Evolutionary conservation across 92 coral and sea anemone species (phyloP), one percentile per base, ranked within the genome.

Genomic region (Parazoanthus swiftii): DNA sequence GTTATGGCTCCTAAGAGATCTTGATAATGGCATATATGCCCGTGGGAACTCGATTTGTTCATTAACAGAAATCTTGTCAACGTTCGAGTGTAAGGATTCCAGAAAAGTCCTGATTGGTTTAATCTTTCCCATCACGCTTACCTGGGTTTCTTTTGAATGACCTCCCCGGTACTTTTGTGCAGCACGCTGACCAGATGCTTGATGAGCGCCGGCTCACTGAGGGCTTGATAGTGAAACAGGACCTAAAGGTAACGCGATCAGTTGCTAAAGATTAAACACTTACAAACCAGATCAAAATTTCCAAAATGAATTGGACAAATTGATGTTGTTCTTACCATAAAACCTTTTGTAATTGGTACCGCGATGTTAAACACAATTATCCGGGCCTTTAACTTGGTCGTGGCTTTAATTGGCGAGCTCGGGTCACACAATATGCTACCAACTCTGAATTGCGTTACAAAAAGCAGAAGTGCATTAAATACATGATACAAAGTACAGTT

Each of bases 361-460:
- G 90, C 94, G 86, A 97, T 92, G 91, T 92, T 93, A 87, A 97
- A 97, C 67, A 97, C 97, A 56, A 97, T 91, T 39, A 97, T 92
- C 10, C 99, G 94, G 5, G 98, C 99, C 76, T 90, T 91, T 71
- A 97, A 71, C 86, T 92, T 92, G 72, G 94, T 92, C 14, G 96
- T 90, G 81, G 92, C 89, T 92, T 89, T 89, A 89, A 93, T 84
- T 29, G 97, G 98, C 10, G 91, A 92, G 66, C 92, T 58, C 43
- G 99, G 96, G 56, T 92, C 92, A 70, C 99, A 97, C n/a, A 97
- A 82, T 59, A 97, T 93, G 91, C 95, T 95, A 4, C 99, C 99
- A 65, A 95, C 98, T 15, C 99, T 97, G 86, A 38, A 75, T 58
- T 36, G 25, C 36, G 46, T 43, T 42, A 81, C 16, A 26, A 5